Conservation (phyloP, 2,888 invertebrate genomes). For the Griposia aprilina region DNA sequence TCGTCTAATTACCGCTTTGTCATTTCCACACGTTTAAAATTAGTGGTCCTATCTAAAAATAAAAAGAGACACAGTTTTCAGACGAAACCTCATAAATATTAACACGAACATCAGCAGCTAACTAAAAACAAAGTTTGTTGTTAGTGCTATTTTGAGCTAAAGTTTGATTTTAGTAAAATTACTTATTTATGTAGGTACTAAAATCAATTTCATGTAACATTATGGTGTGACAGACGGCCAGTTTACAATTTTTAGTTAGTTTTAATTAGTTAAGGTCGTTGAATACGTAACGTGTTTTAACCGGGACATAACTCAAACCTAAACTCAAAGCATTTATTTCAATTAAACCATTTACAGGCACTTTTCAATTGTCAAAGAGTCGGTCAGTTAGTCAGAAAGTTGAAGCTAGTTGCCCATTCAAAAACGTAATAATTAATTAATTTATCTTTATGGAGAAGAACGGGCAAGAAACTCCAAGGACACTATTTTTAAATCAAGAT, state of each 20-base stretch:
- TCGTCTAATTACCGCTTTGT: no score
- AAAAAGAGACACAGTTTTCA: slow-evolving; percentile 1
- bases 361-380: no score
- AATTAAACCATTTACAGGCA: no score
- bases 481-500: no score
- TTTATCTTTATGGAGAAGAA: no score
- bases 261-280: background rate
- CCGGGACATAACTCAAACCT: no score
- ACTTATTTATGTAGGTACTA: background rate
- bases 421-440: no score
- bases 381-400: no score
- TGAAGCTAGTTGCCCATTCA: no score
- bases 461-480: no score
- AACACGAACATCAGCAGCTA: background rate
- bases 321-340: no score
- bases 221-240: background rate
- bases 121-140: slow-evolving; percentile 28
- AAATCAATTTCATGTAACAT: slow-evolving; percentile 18
- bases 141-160: slow-evolving; percentile 11
- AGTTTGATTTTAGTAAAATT: slow-evolving; percentile 6
- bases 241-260: background rate
- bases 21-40: background rate
- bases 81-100: slow-evolving; percentile 41
- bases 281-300: no score
- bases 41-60: background rate